These are phyloP conservation scores for Escarpia spicata DNA, from an alignment of 2,888 invertebrate species.

Conservation along the genomic window DNA sequence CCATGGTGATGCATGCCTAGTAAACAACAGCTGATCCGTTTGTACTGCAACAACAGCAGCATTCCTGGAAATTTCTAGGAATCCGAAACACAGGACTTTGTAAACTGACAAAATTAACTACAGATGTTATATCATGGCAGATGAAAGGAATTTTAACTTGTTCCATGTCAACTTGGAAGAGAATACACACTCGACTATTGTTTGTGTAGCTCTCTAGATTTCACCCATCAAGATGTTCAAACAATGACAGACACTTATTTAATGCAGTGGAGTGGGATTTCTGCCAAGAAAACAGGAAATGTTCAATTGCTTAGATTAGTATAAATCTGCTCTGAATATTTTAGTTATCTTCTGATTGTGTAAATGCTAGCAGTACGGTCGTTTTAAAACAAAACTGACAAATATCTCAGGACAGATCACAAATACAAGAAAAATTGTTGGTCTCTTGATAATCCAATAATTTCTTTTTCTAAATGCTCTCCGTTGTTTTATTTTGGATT, in stretches of 20 bases:
- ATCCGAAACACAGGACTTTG: not conserved
- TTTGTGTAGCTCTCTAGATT: not conserved
- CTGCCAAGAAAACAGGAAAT: not conserved
- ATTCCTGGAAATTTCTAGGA: conserved; percentile 10
- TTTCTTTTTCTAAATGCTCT: too few relatives aligned
- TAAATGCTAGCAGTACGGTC: too few relatives aligned
- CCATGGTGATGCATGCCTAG: not conserved
- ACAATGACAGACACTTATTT: not conserved
- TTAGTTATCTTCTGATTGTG: not conserved
- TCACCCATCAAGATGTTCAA: not conserved
- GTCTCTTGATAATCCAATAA: too few relatives aligned
- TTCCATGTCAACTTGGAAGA: not conserved
- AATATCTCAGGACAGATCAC: too few relatives aligned
- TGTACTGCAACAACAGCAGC: not conserved
- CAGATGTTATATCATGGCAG: not conserved
- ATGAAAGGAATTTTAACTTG: not conserved
- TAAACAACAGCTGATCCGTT: not conserved
- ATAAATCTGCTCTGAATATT: not conserved
- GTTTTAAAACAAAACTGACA: too few relatives aligned
- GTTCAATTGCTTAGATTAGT: not conserved
- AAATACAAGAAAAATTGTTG: too few relatives aligned
- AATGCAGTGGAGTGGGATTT: not conserved
- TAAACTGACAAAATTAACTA: not conserved
- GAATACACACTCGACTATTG: not conserved
- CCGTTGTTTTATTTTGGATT: too few relatives aligned